Percentiles rank a stretch among this genome's conserved stretches.
Evolutionary conservation across 1,140 invertebrate genomes (phyloP).

Genomic region (Acromyrmex echinatior): DNA sequence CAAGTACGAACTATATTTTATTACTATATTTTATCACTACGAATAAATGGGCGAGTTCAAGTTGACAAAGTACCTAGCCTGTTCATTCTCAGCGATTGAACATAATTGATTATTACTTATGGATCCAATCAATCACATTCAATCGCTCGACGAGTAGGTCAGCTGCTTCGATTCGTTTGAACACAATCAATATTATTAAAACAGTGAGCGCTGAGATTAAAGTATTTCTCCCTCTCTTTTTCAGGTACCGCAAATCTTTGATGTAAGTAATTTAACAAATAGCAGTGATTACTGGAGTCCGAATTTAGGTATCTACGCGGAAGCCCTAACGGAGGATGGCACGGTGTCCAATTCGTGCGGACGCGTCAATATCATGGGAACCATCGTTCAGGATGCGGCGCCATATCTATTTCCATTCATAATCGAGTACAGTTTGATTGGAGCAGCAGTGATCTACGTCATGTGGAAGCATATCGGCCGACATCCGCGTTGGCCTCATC

Average conservation of each 20-base stretch:
- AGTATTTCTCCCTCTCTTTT: not conserved
- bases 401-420: slow-evolving; percentile 98
- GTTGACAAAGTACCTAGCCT: no score
- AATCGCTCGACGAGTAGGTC: no score
- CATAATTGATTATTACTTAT: no score
- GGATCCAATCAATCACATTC: no score
- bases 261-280: slow-evolving; percentile 81
- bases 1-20: slow-evolving; percentile 39
- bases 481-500: slow-evolving; percentile 90
- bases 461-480: slow-evolving; percentile 98
- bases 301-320: slow-evolving; percentile 89
- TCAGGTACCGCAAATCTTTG: slow-evolving; percentile 76
- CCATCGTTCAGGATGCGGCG: slow-evolving; percentile 95
- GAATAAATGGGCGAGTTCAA: no score
- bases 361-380: slow-evolving; percentile 96
- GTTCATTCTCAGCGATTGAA: no score
- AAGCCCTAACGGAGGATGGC: slow-evolving; percentile 87
- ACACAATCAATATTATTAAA: not conserved
- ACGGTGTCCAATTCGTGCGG: slow-evolving; percentile 89
- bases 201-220: not conserved
- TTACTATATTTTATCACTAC: not conserved
- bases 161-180: no score
- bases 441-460: slow-evolving; percentile 98
- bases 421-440: slow-evolving; percentile 98
- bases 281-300: slow-evolving; percentile 81